Evolutionary conservation across 2,888 invertebrate genomes (phyloP), one percentile per base, ranked within the genome.

Genomic region (Heteromyza rotundicornis): DNA sequence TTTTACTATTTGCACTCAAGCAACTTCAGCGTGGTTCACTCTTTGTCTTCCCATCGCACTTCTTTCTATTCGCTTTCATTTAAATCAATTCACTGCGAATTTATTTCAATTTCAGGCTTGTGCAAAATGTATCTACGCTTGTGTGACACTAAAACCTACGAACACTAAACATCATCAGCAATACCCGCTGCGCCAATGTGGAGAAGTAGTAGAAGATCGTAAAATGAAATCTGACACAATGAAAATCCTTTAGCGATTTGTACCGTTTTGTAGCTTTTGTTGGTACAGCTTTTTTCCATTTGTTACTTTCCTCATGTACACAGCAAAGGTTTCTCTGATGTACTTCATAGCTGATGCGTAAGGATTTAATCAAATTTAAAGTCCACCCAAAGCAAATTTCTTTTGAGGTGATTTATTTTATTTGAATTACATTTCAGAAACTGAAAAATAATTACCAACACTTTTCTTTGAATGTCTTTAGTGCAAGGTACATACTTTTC

Each of bases 191-290:
- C n/a, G 16, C 40, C 8, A 40, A 40, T 10, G 40, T 40, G 14
- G 14, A 19, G 14, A 20, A 17, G 20, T 2, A 17, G 47, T 2
- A 20, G 47, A 8, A 40, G 7, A 19, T 40, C 40, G 47, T 47
- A 8, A 47, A 47, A 47, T 47, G 5, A 20, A 47, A 47, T 47
- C 47, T 20, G 47, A 19, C 47, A 20, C 47, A 47, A 17, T 47
- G 47, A 47, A 47, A 47, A 19, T 47, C 47, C 19, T 47, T 17
- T 3, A 19, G 47, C 20, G 47, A 47, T 47, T 47, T 47, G 47
- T 47, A 47, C 3, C 47, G 10, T 8, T 10, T 47, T 17, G 14
- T 20, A 47, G 47, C 47, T 47, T 17, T 47, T 47, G 16, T 40
- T 40, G 10, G 8, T 27, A 5, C 10, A 7, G 27, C 10, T 27